phyloP scores from a whole-genome alignment of 2,888 invertebrate species.

The Dicranocentrus wangi region DNA sequence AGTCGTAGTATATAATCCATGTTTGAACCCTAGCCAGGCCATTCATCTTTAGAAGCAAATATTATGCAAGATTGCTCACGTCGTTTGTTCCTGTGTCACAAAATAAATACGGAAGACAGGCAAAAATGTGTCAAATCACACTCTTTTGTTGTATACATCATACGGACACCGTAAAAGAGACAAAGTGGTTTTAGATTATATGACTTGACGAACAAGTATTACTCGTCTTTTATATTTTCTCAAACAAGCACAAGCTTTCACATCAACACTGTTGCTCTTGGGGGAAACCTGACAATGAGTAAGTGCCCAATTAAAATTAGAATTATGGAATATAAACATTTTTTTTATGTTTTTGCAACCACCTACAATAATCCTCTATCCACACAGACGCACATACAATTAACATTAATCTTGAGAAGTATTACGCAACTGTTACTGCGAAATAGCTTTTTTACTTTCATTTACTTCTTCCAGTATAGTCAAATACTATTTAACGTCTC shows the following conservation, averaged over 20 bases:
- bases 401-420: no score
- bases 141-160: not conserved
- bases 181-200: not conserved
- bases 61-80: not conserved
- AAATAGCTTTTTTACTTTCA: not conserved
- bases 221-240: no score
- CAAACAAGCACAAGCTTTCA: no score
- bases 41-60: not conserved
- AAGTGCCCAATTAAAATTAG: no score
- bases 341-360: no score
- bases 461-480: not conserved
- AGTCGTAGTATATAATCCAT: not conserved
- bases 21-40: not conserved
- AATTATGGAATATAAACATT: no score
- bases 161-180: not conserved
- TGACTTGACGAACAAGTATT: not conserved
- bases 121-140: not conserved
- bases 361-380: no score
- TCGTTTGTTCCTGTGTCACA: not conserved
- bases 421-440: not conserved
- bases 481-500: no score
- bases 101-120: not conserved
- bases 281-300: no score
- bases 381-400: no score
- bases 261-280: no score